A percentile compares a stretch with the other conserved stretches of the same genome.
phyloP scores from a whole-genome alignment of 2,888 invertebrate species.

The Machimus atricapillus region DNA sequence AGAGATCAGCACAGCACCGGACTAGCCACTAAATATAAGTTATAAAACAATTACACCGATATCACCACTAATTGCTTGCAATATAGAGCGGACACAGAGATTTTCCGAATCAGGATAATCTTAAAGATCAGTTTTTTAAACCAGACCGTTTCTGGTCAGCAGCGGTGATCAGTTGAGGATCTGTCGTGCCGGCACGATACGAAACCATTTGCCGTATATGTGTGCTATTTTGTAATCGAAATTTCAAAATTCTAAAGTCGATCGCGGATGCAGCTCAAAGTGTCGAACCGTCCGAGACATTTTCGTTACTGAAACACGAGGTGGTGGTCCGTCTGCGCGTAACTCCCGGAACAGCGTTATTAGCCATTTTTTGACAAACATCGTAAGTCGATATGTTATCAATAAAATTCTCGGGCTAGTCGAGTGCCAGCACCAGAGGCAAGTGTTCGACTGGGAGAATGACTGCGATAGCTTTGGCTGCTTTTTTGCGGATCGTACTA shows the following conservation, averaged over 20 bases:
- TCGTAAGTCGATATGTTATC: slow-evolving; percentile 35
- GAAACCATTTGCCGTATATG: background rate
- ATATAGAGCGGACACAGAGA: background rate
- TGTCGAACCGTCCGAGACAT: slow-evolving; percentile 26
- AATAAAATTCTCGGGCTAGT: slow-evolving; percentile 27
- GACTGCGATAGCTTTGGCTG: background rate
- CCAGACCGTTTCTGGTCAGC: background rate
- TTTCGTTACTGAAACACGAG: slow-evolving; percentile 17
- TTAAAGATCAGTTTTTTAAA: background rate
- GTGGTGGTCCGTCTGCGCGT: background rate
- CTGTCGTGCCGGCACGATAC: background rate
- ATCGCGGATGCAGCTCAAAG: background rate
- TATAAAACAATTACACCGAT: background rate
- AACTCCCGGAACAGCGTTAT: slow-evolving; percentile 20
- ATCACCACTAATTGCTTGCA: background rate
- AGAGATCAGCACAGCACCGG: background rate
- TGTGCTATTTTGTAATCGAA: background rate
- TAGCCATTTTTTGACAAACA: slow-evolving; percentile 22
- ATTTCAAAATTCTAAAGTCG: background rate
- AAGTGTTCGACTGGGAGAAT: background rate
- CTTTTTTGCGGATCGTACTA: background rate
- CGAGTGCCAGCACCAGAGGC: background rate
- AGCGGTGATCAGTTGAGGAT: background rate
- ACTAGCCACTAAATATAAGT: background rate
- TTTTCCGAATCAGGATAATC: background rate